phyloP scores from a whole-genome alignment of 1,140 invertebrate species.

The Ooceraea biroi region DNA sequence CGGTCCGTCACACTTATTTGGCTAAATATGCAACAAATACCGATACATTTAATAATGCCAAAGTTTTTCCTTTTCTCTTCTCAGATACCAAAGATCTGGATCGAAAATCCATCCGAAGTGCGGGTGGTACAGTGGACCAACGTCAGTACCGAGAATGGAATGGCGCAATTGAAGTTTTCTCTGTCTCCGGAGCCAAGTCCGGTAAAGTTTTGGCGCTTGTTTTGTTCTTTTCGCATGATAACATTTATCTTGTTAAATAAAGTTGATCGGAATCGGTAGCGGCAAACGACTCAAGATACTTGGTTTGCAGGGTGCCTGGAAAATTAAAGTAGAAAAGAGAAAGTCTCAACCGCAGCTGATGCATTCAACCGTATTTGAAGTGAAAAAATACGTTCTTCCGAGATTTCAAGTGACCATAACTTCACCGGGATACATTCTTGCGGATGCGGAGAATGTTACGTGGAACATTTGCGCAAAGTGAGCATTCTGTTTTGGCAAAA shows the following conservation, averaged over 20 bases:
- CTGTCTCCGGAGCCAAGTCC: slow-evolving; percentile 87
- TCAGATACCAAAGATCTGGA: slow-evolving; percentile 87
- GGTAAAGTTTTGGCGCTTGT: slow-evolving; percentile 77
- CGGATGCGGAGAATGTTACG: slow-evolving; percentile 85
- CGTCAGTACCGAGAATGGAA: slow-evolving; percentile 85
- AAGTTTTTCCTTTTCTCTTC: background rate
- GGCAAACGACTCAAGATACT: slow-evolving; percentile 18
- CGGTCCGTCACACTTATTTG: slow-evolving; percentile 77
- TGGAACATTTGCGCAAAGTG: slow-evolving; percentile 89
- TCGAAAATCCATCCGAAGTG: slow-evolving; percentile 88
- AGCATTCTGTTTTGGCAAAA: slow-evolving; percentile 58
- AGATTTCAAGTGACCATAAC: slow-evolving; percentile 89
- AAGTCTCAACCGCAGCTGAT: slow-evolving; percentile 78
- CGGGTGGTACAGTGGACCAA: slow-evolving; percentile 88
- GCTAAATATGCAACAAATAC: background rate
- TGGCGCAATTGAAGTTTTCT: slow-evolving; percentile 87
- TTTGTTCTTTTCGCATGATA: background rate
- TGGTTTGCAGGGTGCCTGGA: slow-evolving; percentile 86
- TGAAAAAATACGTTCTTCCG: slow-evolving; percentile 89
- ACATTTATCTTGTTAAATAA: too few species aligned
- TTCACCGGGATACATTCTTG: slow-evolving; percentile 88
- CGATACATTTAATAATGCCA: background rate
- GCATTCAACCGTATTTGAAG: slow-evolving; percentile 86
- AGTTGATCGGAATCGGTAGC: background rate
- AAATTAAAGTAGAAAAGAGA: slow-evolving; percentile 86